Conservation (phyloP, 2,888 invertebrate species). For the Bimastos eiseni region DNA sequence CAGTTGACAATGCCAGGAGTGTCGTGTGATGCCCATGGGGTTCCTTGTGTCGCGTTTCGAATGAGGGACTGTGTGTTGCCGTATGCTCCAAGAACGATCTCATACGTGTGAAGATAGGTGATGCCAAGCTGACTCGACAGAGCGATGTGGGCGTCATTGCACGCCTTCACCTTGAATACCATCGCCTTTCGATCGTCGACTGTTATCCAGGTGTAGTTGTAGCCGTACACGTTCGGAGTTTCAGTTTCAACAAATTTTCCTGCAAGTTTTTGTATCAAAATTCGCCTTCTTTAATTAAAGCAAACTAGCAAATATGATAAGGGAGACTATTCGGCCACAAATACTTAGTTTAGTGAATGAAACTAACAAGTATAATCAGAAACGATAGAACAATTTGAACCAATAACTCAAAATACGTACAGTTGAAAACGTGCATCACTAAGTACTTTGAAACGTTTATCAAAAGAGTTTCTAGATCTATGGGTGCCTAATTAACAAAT, state of each 20-base stretch:
- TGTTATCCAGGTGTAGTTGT: constrained; percentile 23
- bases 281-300: not conserved
- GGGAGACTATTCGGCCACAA: not conserved
- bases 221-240: constrained; percentile 17
- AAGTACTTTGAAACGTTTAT: not conserved
- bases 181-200: constrained; percentile 22
- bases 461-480: not conserved
- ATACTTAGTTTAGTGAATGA: not conserved
- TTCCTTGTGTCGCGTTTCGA: not conserved
- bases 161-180: constrained; percentile 34
- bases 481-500: not conserved
- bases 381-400: too few species aligned
- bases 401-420: not conserved
- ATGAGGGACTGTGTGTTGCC: constrained; percentile 29
- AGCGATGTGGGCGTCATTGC: constrained; percentile 35
- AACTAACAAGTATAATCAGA: not conserved
- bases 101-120: constrained; percentile 24
- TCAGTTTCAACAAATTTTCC: constrained; percentile 20
- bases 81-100: constrained; percentile 30
- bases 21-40: not conserved
- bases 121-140: constrained; percentile 27
- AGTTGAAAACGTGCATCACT: not conserved
- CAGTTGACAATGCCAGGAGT: constrained; percentile 33
- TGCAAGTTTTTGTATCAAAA: not conserved
- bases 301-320: not conserved